Percentiles rank a stretch among this genome's conserved stretches.
phyloP scores from a whole-genome alignment of 1,140 invertebrate genomes.

The Mizuhopecten yessoensis region DNA sequence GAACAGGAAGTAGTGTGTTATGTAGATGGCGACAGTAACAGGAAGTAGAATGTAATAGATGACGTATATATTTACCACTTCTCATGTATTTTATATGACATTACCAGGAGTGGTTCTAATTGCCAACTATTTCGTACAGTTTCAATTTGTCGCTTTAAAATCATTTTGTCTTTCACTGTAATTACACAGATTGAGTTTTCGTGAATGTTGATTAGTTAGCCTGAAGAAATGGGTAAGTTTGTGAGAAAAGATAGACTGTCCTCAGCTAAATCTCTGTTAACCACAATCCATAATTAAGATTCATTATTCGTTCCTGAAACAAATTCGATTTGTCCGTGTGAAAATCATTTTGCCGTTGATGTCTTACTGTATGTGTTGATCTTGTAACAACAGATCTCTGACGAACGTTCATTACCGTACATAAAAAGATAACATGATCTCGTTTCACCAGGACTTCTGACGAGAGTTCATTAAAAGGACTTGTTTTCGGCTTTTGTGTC shows the following conservation, averaged over 20 bases:
- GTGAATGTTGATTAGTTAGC: not conserved
- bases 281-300: not conserved
- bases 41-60: too few species aligned
- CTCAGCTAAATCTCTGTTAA: not conserved
- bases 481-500: too few species aligned
- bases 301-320: not conserved
- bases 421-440: too few species aligned
- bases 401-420: too few species aligned
- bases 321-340: not conserved
- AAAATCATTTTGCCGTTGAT: not conserved
- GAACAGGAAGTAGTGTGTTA: too few species aligned
- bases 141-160: not conserved
- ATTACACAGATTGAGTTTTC: not conserved
- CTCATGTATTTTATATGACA: too few species aligned
- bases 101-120: not conserved
- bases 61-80: too few species aligned
- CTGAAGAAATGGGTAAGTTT: not conserved
- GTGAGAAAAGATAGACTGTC: not conserved
- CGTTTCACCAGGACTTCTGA: too few species aligned
- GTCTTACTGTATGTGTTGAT: not conserved
- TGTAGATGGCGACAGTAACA: too few species aligned
- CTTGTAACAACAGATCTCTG: too few species aligned
- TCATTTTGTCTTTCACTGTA: not conserved
- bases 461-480: too few species aligned
- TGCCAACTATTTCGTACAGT: not conserved